phyloP scores from a whole-genome alignment of 2,888 invertebrate genomes.

The Xestia c-nigrum region DNA sequence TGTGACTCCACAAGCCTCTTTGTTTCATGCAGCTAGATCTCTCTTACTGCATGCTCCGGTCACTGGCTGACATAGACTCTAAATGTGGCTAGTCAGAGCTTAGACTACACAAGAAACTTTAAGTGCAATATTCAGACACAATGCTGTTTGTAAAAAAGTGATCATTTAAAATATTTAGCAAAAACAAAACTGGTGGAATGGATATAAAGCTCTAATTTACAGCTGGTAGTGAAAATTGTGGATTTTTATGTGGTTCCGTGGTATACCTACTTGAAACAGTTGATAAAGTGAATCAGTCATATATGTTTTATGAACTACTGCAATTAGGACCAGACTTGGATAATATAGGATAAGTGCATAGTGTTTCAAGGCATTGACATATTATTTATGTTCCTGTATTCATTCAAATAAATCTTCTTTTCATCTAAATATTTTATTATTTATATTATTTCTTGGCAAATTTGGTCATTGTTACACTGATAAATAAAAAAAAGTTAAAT shows the following conservation, averaged over 20 bases:
- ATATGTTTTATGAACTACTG: slow-evolving; percentile 56
- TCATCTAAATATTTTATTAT: slow-evolving; percentile 41
- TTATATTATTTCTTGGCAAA: slow-evolving; percentile 15
- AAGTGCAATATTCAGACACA: slow-evolving; percentile 66
- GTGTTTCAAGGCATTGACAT: slow-evolving; percentile 58
- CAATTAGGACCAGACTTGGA: slow-evolving; percentile 51
- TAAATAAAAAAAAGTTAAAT: slow-evolving; percentile 35
- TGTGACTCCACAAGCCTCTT: slow-evolving; percentile 84
- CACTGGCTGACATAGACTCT: slow-evolving; percentile 79
- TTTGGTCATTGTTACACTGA: slow-evolving; percentile 34
- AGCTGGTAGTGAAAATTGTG: slow-evolving; percentile 65
- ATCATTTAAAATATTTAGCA: slow-evolving; percentile 42
- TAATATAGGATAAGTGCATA: slow-evolving; percentile 61
- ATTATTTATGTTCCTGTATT: slow-evolving; percentile 51
- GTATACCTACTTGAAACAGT: slow-evolving; percentile 50
- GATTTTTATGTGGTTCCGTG: slow-evolving; percentile 61
- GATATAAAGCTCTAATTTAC: slow-evolving; percentile 39
- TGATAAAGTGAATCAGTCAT: slow-evolving; percentile 53
- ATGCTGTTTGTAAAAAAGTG: slow-evolving; percentile 54
- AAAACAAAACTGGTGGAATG: slow-evolving; percentile 57
- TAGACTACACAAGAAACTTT: slow-evolving; percentile 37
- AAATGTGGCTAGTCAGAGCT: slow-evolving; percentile 59
- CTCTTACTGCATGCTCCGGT: slow-evolving; percentile 87
- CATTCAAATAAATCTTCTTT: slow-evolving; percentile 55
- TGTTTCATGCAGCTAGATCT: slow-evolving; percentile 90